A percentile compares a stretch with the other conserved stretches of the same genome.
phyloP scores from a whole-genome alignment of 1,140 invertebrate species.

The Hirudo medicinalis region DNA sequence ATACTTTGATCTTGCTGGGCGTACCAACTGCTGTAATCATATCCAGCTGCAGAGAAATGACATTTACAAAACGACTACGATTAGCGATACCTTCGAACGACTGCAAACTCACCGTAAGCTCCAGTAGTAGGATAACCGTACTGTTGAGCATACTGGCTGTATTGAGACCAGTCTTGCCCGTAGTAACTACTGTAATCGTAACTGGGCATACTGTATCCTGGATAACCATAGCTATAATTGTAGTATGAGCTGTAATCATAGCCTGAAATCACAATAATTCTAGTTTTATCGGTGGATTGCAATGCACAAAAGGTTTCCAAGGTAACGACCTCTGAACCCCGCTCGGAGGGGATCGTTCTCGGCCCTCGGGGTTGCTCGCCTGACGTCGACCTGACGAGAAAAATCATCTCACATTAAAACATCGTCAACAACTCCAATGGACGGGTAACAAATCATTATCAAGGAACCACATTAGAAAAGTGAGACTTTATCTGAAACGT shows the following conservation, averaged over 20 bases:
- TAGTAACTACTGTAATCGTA: conserved; percentile 19
- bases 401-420: not conserved
- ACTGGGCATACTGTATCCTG: conserved; percentile 11
- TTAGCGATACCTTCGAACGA: too few species aligned
- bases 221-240: conserved; percentile 15
- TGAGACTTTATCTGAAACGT: too few species aligned
- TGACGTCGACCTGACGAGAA: conserved; percentile 15
- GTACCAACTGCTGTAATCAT: conserved; percentile 20
- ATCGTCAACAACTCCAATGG: not conserved
- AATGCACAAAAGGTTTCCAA: not conserved
- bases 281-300: not conserved
- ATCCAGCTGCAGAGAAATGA: not conserved
- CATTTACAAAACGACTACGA: too few species aligned
- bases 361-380: conserved; percentile 8
- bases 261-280: not conserved
- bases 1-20: conserved; percentile 16
- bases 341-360: not conserved
- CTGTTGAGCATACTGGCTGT: conserved; percentile 10
- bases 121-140: not conserved
- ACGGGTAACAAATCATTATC: not conserved
- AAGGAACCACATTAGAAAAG: not conserved
- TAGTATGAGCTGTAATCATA: conserved; percentile 17
- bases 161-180: conserved; percentile 14
- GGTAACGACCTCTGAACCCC: not conserved
- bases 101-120: not conserved